Conservation (phyloP, 1,140 invertebrate genomes). For the Schlechtendalia chinensis region DNA sequence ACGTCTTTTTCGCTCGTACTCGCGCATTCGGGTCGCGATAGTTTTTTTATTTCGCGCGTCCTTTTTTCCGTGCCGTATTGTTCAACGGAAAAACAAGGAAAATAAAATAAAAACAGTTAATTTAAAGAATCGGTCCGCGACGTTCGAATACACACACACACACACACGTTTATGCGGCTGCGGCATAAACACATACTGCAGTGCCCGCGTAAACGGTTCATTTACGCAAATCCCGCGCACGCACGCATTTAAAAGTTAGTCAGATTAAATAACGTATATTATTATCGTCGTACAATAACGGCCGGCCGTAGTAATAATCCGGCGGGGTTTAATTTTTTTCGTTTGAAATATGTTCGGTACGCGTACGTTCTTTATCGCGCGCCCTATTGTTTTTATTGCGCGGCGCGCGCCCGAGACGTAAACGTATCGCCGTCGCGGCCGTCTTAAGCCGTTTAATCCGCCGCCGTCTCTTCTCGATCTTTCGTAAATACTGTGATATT, state of each 20-base stretch:
- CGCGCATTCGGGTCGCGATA: no score
- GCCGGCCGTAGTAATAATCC: slow-evolving; percentile 30
- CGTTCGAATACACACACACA: no score
- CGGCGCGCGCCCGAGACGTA: background rate
- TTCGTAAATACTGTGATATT: slow-evolving; percentile 26
- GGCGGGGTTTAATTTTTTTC: slow-evolving; percentile 30
- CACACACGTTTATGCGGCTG: no score
- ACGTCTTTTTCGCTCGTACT: no score
- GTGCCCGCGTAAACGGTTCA: slow-evolving; percentile 6
- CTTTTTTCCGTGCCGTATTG: no score
- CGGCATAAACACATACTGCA: background rate
- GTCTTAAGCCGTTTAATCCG: slow-evolving; percentile 41
- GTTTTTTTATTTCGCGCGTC: no score
- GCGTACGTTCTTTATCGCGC: slow-evolving; percentile 43
- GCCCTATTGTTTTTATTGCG: slow-evolving; percentile 48
- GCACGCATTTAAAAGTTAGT: slow-evolving; percentile 41
- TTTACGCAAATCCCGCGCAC: slow-evolving; percentile 23
- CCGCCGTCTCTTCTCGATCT: background rate
- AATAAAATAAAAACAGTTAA: no score
- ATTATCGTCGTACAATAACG: background rate
- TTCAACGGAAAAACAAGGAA: no score
- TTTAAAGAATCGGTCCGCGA: no score
- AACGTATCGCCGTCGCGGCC: background rate
- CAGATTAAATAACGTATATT: background rate
- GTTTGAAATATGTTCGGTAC: slow-evolving; percentile 20